Base-by-base conservation (phyloP, 2,113 vertebrate species). In the Calidris pygmaea region DNA sequence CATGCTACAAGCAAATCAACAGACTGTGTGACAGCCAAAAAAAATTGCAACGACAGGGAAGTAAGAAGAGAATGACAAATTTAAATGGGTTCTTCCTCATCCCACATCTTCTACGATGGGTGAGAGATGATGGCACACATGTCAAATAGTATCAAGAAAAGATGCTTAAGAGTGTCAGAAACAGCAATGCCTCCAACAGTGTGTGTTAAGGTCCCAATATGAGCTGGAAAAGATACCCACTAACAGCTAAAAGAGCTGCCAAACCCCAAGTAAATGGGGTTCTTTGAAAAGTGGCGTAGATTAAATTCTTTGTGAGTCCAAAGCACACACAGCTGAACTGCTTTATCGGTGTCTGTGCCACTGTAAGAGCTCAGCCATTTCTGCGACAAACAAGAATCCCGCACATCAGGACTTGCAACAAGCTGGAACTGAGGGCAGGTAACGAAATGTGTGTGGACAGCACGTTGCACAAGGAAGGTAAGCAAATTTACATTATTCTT, bases 311-410 rank as follows among this genome's bases (percentile, higher is more conserved):
- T 20, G n/a, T 72, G 30, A 21, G 6, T 29, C 26, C 30, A 53
- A 41, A 73, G 59, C 4, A 0, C 10, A 23, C 9, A 12, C 0
- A 1, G 34, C 52, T 67, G 66, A 26, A n/a, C 4, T 45, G 50
- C 63, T 71, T 41, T 66, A 35, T 53, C 1, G 2, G 14, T 35
- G 34, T 22, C 37, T 73, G 17, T 73, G 59, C 21, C 7, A 34
- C 53, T 14, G 17, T 12, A 73, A 66, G 19, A 78, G 37, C 29
- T 66, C 59, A 20, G 41, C 39, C n/a, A 41, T 41, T 73, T 14
- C 79, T 60, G 45, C 43, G 30, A 41, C 52, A 67, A 45, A 39
- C 37, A 71, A 59, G 58, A 71, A 77, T 43, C 41, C 12, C 18
- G 8, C 41, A 26, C 35, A 37, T 5, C 17, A 19, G 43, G 37